Conservation (phyloP, 2,797 vertebrate species). For the Arnoldichthys spilopterus region DNA sequence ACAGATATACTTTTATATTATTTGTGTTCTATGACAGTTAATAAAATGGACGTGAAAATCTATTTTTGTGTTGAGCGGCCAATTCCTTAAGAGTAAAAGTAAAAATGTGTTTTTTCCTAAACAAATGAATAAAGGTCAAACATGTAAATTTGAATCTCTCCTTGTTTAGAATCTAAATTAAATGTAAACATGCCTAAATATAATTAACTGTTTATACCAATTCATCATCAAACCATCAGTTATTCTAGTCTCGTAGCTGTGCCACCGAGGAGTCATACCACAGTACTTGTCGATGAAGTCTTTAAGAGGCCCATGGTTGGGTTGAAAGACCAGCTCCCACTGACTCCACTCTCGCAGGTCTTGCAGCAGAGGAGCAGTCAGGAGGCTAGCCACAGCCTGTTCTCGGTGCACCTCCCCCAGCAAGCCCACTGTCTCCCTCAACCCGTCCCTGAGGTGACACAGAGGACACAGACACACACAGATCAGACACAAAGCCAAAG, state of each 20-base stretch:
- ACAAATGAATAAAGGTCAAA: no score
- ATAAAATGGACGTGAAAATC: no score
- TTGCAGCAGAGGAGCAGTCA: conserved; percentile 79
- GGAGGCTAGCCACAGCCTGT: conserved; percentile 74
- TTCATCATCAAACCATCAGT: no score
- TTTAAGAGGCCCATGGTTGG: conserved; percentile 72
- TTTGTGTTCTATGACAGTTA: no score
- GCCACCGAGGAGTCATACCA: conserved; percentile 59
- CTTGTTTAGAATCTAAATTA: no score
- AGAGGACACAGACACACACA: conserved; percentile 8
- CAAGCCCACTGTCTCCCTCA: conserved; percentile 67
- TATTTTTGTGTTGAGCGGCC: no score
- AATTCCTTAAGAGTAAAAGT: no score
- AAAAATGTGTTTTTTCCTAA: no score
- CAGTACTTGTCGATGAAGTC: conserved; percentile 80
- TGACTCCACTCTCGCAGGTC: conserved; percentile 80
- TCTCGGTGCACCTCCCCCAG: conserved; percentile 72
- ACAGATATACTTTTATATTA: no score
- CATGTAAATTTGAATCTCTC: no score
- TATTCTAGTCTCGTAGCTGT: neutral
- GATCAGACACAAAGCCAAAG: conserved; percentile 8
- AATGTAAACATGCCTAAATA: no score
- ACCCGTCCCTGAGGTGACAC: conserved; percentile 41
- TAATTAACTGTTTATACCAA: no score
- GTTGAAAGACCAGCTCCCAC: conserved; percentile 80